Evolutionary conservation across 2,113 vertebrate genomes (phyloP).

Genomic region (Haemorhous mexicanus): DNA sequence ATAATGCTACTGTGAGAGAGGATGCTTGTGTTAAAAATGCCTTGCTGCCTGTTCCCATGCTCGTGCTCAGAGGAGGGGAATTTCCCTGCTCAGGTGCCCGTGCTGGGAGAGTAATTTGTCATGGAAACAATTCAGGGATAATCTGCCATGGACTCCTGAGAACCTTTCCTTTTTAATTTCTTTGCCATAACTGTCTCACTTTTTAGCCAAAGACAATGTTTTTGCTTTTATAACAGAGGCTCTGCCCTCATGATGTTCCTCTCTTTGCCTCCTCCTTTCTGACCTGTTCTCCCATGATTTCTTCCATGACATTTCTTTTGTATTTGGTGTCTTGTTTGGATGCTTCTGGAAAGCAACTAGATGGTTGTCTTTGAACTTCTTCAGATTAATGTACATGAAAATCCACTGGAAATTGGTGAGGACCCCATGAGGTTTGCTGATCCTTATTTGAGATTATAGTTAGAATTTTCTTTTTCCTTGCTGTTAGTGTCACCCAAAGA

Average conservation of each 20-base stretch:
- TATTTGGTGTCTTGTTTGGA: neutral
- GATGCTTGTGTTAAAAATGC: neutral
- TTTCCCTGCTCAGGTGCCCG: accelerated
- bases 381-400: neutral
- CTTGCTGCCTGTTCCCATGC: accelerated
- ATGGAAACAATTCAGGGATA: neutral
- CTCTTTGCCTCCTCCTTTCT: neutral
- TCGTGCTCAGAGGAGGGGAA: neutral
- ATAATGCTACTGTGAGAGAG: neutral
- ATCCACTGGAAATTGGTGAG: neutral
- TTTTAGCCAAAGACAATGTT: neutral
- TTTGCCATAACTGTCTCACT: neutral
- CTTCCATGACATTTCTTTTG: neutral
- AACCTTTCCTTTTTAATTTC: neutral
- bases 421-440: neutral
- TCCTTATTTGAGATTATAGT: neutral
- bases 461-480: neutral
- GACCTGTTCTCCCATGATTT: accelerated
- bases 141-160: neutral
- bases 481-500: neutral
- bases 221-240: neutral
- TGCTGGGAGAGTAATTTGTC: neutral
- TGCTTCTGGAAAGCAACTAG: neutral
- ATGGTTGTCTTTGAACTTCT: neutral
- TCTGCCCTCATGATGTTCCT: accelerated